Conservation (phyloP, 2,888 invertebrate genomes). For the Agonopterix arenella region DNA sequence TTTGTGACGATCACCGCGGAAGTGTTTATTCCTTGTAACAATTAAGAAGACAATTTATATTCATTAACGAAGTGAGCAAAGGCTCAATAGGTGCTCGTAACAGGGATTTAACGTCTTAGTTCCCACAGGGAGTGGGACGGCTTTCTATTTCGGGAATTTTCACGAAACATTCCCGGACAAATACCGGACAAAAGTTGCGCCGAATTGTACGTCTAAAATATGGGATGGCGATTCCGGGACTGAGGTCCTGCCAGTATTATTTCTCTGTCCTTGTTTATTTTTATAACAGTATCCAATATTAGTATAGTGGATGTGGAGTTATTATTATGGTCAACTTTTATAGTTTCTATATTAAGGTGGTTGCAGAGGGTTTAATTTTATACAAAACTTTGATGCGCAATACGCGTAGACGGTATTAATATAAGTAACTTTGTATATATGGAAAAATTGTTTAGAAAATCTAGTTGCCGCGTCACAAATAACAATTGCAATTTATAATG, state of each 20-base stretch:
- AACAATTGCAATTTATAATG: too few species aligned
- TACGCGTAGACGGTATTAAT: too few species aligned
- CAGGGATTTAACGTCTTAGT: constrained; percentile 67
- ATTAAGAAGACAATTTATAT: constrained; percentile 46
- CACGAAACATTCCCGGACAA: constrained; percentile 60
- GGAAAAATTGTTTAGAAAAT: too few species aligned
- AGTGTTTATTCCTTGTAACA: neutral
- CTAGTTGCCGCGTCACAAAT: too few species aligned
- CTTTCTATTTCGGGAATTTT: constrained; percentile 51
- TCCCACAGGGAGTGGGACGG: constrained; percentile 39
- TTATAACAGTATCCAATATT: neutral
- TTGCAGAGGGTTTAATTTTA: too few species aligned
- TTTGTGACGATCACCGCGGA: too few species aligned
- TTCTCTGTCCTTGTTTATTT: neutral
- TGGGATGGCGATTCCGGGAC: constrained; percentile 4
- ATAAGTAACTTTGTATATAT: too few species aligned
- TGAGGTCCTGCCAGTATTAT: constrained; percentile 3
- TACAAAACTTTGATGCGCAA: too few species aligned
- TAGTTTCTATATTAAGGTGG: too few species aligned
- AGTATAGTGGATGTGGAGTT: too few species aligned
- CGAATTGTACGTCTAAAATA: constrained; percentile 5
- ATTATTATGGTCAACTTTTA: too few species aligned
- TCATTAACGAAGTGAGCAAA: constrained; percentile 53
- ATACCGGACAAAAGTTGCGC: constrained; percentile 51
- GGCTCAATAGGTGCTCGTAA: constrained; percentile 56